These are phyloP conservation scores for Microctenopoma lineatum DNA, from an alignment of 2,797 vertebrate genomes.

Conservation along the genomic window DNA sequence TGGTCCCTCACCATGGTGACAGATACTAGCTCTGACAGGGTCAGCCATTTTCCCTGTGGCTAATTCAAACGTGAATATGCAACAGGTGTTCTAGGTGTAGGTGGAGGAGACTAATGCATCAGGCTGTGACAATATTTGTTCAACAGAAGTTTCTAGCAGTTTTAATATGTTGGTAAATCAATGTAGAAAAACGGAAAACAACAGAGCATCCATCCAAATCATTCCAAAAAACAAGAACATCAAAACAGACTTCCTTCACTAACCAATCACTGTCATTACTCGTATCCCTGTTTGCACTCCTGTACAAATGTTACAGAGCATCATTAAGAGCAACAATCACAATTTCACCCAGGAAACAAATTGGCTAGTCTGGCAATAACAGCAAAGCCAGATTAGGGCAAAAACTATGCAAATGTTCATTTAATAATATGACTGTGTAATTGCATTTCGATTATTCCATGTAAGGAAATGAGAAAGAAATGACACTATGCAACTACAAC, in stretches of 20 bases:
- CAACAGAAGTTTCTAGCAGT: constrained; percentile 30
- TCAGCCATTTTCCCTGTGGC: constrained; percentile 31
- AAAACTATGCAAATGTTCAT: neutral
- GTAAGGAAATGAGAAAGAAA: neutral
- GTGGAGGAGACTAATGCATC: constrained; percentile 30
- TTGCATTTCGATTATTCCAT: neutral
- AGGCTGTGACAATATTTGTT: constrained; percentile 46
- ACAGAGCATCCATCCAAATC: constrained; percentile 55
- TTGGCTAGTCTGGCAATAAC: neutral
- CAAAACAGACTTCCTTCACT: constrained; percentile 33
- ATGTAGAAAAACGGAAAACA: constrained; percentile 8
- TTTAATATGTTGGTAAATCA: constrained; percentile 40
- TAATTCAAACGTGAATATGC: constrained; percentile 32
- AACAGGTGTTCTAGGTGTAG: constrained; percentile 38
- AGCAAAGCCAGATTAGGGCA: neutral
- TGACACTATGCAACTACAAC: neutral
- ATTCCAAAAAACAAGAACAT: constrained; percentile 59
- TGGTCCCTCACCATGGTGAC: constrained; percentile 26
- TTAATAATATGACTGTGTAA: constrained; percentile 1
- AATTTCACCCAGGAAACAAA: constrained; percentile 27
- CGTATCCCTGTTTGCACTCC: neutral
- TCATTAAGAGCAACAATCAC: constrained; percentile 23
- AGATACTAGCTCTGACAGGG: constrained; percentile 17
- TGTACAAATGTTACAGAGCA: constrained; percentile 5
- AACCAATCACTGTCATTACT: constrained; percentile 47